phyloP scores from a whole-genome alignment of 2,113 vertebrate species.

The Vulpes vulpes region DNA sequence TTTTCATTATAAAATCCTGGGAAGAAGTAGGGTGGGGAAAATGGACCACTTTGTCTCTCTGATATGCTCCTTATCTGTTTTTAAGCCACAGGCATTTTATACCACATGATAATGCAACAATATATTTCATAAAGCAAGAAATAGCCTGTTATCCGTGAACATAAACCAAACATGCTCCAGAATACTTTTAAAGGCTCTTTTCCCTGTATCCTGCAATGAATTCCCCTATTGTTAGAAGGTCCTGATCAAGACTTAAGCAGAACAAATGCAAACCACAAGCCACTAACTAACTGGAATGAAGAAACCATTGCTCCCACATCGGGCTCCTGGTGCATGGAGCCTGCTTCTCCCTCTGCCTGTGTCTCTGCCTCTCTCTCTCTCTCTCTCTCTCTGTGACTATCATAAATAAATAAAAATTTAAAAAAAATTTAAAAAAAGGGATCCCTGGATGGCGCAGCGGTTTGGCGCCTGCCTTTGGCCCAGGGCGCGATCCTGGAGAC shows the following conservation, averaged over 20 bases:
- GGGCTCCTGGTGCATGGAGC: no score
- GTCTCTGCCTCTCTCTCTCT: no score
- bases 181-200: constrained; percentile 15
- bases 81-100: neutral
- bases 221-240: neutral
- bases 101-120: neutral
- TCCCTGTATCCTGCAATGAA: neutral
- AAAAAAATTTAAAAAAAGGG: no score
- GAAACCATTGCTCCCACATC: neutral
- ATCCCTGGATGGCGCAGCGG: no score
- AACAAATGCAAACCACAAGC: neutral
- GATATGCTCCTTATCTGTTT: neutral
- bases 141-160: neutral
- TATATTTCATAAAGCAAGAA: constrained; percentile 40
- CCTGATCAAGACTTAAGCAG: neutral
- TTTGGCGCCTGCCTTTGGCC: no score
- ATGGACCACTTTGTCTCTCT: neutral
- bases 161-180: constrained; percentile 1
- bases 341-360: no score
- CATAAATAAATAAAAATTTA: no score
- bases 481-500: no score
- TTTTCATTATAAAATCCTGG: constrained; percentile 27
- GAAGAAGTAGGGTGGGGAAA: neutral
- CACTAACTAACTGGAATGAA: neutral
- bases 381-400: no score